Base-by-base conservation (phyloP, 2,888 invertebrate genomes). In the Platycnemis pennipes region DNA sequence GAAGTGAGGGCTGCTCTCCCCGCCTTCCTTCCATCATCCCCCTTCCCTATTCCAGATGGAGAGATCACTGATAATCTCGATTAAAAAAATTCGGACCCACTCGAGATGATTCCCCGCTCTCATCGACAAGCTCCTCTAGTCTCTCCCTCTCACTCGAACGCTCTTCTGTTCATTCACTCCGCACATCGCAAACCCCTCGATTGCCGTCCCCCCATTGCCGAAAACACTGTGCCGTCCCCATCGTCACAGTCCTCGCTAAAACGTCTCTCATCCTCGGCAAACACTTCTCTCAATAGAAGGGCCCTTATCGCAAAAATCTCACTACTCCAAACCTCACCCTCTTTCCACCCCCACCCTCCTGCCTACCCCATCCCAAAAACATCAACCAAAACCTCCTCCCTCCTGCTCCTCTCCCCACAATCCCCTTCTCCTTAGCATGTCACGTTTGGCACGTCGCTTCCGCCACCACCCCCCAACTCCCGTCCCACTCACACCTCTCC, bases 281-380 rank as follows among this genome's bases (percentile, higher is more conserved):
- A 91, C 91, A 91, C 91, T 91, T 91, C 91, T 44, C 91, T 63
- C 91, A 69, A 77, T 91, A 45, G 91, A 91, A 91, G 77, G 77
- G n/a, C 63, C 63, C 69, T 91, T 91, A 91, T 91, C 91, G 44
- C 91, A 63, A 91, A 91, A 63, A 77, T 77, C 77, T 77, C 77
- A 37, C 37, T 26, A 26, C 37, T 37, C 77, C 77, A 37, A 37
- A 77, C 31, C 77, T 1, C n/a, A n/a, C 31, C 77, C 37, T 63
- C 53, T 53, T 19, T 8, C 11, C 19, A 16, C 8, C 19, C 53
- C 89, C 56, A n/a, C 37, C 56, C 7, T 37, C 53, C 63, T n/a
- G 8, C 26, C 46, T n/a, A n/a, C 46, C 87, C 87, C 11, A 42
- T 13, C 37, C 11, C 77, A 1, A 56, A 11, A 63, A 26, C 26